These are phyloP conservation scores for Helogale parvula DNA, from an alignment of 2,113 vertebrate species.

Conservation along the genomic window DNA sequence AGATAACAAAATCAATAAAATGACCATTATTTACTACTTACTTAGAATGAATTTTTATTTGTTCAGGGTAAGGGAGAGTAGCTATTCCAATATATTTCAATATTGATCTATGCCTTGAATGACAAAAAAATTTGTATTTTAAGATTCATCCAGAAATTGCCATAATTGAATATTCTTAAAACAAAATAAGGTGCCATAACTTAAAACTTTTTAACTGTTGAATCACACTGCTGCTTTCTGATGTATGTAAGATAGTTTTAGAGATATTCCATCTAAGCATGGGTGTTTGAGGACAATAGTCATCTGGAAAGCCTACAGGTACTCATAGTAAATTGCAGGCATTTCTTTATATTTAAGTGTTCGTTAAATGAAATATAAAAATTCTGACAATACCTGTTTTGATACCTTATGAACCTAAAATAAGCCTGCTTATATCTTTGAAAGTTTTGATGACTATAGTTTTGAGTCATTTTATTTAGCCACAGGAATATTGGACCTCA, in stretches of 20 bases:
- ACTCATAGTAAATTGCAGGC: not conserved
- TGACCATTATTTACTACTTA: conserved; percentile 27
- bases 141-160: not conserved
- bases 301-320: not conserved
- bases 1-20: conserved; percentile 64
- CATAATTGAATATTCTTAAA: conserved; percentile 27
- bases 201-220: not conserved
- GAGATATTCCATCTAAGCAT: not conserved
- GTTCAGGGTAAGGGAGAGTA: not conserved
- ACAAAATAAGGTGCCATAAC: not conserved
- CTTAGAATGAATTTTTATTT: conserved; percentile 62
- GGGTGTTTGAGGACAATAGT: not conserved
- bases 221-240: not conserved
- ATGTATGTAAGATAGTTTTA: not conserved
- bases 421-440: not conserved
- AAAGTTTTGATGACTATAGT: not conserved
- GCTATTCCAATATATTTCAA: conserved; percentile 23
- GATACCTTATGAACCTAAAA: not conserved
- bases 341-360: not conserved
- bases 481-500: not conserved
- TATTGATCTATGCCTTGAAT: not conserved
- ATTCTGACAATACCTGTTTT: not conserved
- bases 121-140: not conserved
- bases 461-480: not conserved
- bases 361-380: not conserved